These are phyloP conservation scores for Passer montanus DNA, from an alignment of 2,113 vertebrate genomes.

Conservation along the genomic window DNA sequence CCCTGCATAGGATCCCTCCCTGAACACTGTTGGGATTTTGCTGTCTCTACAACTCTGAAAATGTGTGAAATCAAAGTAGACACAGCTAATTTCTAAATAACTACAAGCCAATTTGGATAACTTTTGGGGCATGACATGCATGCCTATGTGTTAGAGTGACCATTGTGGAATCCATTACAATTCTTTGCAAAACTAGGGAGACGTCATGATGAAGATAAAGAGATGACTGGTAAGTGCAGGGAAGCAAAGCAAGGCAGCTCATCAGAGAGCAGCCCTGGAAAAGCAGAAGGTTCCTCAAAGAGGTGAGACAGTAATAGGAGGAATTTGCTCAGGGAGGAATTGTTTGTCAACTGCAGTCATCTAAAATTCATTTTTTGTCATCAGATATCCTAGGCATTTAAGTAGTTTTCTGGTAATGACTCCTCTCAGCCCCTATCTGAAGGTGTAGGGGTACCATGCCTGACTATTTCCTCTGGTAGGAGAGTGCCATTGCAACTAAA, in stretches of 20 bases:
- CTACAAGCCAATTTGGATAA: neutral
- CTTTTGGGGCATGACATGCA: neutral
- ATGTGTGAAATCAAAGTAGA: neutral
- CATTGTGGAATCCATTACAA: neutral
- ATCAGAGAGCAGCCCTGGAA: neutral
- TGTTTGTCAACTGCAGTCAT: neutral
- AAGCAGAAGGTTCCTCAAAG: neutral
- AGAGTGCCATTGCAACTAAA: neutral
- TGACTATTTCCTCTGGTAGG: neutral
- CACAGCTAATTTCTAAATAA: neutral
- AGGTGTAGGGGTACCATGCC: neutral
- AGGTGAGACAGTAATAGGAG: neutral
- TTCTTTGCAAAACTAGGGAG: neutral
- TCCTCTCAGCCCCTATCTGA: neutral
- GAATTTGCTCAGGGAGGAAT: neutral
- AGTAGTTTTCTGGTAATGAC: neutral
- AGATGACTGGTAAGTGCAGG: neutral
- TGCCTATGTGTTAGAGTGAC: accelerated
- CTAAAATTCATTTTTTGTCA: neutral
- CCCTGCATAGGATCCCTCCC: neutral
- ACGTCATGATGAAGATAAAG: neutral
- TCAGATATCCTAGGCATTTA: neutral
- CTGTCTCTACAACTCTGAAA: neutral
- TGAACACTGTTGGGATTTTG: neutral
- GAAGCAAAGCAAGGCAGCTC: neutral